Base-by-base conservation (phyloP, 2,113 vertebrate species). In the Anas platyrhynchos region DNA sequence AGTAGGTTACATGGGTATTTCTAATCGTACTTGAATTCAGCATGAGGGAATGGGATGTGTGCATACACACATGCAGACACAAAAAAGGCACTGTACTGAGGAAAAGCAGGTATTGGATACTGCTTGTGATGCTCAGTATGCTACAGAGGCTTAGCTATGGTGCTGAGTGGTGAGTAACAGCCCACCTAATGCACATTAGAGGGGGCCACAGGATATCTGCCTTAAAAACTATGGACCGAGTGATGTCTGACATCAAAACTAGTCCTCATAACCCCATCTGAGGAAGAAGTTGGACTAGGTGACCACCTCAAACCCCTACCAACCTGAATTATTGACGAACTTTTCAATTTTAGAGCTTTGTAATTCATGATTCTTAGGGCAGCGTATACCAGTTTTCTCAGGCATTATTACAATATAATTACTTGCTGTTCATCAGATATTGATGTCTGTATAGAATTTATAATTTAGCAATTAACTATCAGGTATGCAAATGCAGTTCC, bases 391-490 rank as follows among this genome's bases (percentile, higher is more conserved):
- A 73, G 36, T 92, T 91, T 95, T 95, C 86, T 91, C 71, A 61
- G 36, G 58, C 46, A 77, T 86, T 93, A 92, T 89, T 90, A 89
- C 66, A 93, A 86, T 34, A 86, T 78, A 88, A 96, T 93, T 89
- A 91, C 77, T 94, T 87, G 74, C 73, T 79, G 68, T 78, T 95
- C 81, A 93, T 95, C 71, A 87, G 91, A 43, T 88, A 85, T 62
- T 76, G 79, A 88, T 25, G 71, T 56, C 86, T 85, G 83, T 72
- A 84, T 0, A 91, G 76, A 96, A 90, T 93, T 89, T 79, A 56
- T 92, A 92, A 94, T 91, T 93, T 85, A 54, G 94, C 77, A 84
- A 93, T 92, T 95, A 95, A 84, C 78, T 78, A 88, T 48, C 72
- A 91, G 86, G 66, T 69, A 94, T 90, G 90, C 86, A 95, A 93